These are phyloP conservation scores for Musca domestica DNA, from an alignment of 1,140 invertebrate genomes.

Conservation along the genomic window DNA sequence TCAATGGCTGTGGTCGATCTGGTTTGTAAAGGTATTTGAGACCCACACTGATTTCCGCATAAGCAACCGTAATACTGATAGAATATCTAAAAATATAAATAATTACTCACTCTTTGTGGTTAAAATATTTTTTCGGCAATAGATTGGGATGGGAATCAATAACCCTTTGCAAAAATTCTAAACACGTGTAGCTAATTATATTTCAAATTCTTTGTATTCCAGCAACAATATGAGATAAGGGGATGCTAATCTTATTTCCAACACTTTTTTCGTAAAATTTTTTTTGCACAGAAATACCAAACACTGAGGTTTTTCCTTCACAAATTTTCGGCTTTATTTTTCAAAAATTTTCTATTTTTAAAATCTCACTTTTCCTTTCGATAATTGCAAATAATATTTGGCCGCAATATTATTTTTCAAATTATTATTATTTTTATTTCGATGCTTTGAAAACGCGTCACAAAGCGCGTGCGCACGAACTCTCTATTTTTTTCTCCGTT, in stretches of 20 bases:
- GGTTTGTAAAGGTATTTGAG: too few relatives aligned
- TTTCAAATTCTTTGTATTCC: background rate
- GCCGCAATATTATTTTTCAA: constrained; percentile 3
- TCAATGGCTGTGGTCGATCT: too few relatives aligned
- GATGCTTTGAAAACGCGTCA: constrained; percentile 7
- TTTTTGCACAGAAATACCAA: background rate
- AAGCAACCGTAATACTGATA: background rate
- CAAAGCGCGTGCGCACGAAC: constrained; percentile 15
- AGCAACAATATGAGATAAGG: background rate
- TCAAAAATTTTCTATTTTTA: background rate
- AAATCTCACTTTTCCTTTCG: background rate
- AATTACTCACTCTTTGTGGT: too few relatives aligned
- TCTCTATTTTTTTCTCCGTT: background rate
- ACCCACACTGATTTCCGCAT: background rate
- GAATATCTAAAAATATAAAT: too few relatives aligned
- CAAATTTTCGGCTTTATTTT: background rate
- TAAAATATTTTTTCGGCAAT: too few relatives aligned
- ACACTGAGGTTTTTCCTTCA: too few relatives aligned
- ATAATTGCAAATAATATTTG: background rate
- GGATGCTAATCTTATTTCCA: too few relatives aligned
- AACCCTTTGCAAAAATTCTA: too few relatives aligned
- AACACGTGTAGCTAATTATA: background rate
- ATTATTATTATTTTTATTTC: background rate
- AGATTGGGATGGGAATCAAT: too few relatives aligned
- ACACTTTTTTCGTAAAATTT: background rate